phyloP scores from a whole-genome alignment of 2,797 vertebrate genomes.

The Galagoides demidoff region DNA sequence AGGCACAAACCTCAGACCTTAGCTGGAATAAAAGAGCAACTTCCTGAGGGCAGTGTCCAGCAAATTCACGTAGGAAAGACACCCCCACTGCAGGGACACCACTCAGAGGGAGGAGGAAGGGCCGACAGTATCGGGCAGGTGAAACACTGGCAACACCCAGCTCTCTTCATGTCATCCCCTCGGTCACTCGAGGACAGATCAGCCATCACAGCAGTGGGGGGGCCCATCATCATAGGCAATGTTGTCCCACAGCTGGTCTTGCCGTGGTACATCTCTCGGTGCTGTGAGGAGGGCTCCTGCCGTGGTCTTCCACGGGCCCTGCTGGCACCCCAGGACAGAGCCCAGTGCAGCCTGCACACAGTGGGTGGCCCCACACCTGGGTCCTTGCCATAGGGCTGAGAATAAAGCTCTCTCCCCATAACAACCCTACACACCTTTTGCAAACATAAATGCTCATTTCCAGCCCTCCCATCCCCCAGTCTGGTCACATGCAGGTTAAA shows the following conservation, averaged over 20 bases:
- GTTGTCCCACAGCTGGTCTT: fast-evolving
- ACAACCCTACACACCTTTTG: fast-evolving
- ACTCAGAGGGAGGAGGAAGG: fast-evolving
- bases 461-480: fast-evolving
- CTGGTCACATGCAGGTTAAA: fast-evolving
- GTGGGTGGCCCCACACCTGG: fast-evolving
- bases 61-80: fast-evolving
- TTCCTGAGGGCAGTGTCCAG: fast-evolving
- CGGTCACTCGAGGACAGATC: neutral
- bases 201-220: fast-evolving
- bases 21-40: too few relatives aligned
- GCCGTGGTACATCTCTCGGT: neutral
- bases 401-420: fast-evolving
- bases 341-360: fast-evolving
- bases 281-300: neutral
- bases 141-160: fast-evolving
- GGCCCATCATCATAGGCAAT: fast-evolving
- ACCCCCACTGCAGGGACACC: fast-evolving
- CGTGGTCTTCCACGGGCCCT: fast-evolving
- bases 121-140: fast-evolving
- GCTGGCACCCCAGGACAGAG: neutral
- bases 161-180: fast-evolving
- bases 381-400: neutral
- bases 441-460: fast-evolving
- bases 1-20: neutral